Conservation (phyloP, 2,113 vertebrate genomes). For the Ammodytes marinus region DNA sequence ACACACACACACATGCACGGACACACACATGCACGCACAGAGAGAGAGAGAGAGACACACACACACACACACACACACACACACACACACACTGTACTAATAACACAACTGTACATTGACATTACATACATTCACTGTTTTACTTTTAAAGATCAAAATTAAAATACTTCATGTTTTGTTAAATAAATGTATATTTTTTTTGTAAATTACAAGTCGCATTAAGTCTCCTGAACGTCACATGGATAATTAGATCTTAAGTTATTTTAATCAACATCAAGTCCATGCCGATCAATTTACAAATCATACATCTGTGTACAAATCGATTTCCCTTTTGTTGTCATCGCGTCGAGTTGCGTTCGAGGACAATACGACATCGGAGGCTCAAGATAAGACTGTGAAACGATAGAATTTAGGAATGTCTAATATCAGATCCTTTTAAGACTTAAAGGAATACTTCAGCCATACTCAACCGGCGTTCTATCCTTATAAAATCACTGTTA, state of each 20-base stretch:
- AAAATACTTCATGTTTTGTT: neutral
- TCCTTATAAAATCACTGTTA: too few species aligned
- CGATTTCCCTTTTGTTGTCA: neutral
- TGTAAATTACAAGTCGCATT: neutral
- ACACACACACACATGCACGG: neutral
- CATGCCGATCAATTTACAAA: neutral
- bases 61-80: conserved; percentile 5
- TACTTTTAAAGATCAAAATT: neutral
- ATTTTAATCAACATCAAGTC: neutral
- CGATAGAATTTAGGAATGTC: too few species aligned
- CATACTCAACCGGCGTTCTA: too few species aligned
- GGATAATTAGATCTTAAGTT: neutral
- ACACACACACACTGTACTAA: neutral
- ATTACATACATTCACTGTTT: neutral
- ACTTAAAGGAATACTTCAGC: too few species aligned
- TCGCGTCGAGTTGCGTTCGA: neutral
- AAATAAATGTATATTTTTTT: neutral
- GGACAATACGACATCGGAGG: too few species aligned
- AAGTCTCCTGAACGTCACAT: neutral
- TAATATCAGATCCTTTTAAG: too few species aligned
- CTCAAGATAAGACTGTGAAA: too few species aligned
- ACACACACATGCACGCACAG: neutral
- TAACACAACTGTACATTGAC: neutral
- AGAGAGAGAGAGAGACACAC: neutral
- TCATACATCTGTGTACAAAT: neutral